Percentiles rank a stretch among this genome's conserved stretches.
Conservation (phyloP, 2,888 invertebrate species). For the Sympetrum striolatum region DNA sequence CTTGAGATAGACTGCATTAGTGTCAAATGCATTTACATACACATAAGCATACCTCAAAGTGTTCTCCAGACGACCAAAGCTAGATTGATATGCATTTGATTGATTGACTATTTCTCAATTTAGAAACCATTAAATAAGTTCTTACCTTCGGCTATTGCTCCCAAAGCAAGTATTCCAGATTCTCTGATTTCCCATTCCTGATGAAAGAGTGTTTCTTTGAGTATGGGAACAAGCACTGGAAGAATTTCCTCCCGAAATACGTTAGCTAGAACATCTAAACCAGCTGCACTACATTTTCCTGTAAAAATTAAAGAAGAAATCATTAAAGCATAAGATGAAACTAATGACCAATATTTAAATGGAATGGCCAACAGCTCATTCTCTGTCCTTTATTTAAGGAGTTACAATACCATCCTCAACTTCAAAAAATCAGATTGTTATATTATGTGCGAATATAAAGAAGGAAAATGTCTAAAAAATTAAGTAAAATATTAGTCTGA, state of each 20-base stretch:
- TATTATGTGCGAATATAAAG: too few species aligned
- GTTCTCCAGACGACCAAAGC: too few species aligned
- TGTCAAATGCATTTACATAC: not conserved
- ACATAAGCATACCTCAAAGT: not conserved
- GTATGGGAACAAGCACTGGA: conserved; percentile 91
- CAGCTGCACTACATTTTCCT: conserved; percentile 98
- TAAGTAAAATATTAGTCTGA: too few species aligned
- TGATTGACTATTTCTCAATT: too few species aligned
- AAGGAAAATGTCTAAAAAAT: too few species aligned
- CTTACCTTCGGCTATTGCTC: conserved; percentile 78
- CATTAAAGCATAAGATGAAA: not conserved
- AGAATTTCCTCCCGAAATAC: conserved; percentile 95
- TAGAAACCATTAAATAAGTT: not conserved
- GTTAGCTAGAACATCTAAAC: conserved; percentile 94
- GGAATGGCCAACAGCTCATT: too few species aligned
- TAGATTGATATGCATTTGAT: too few species aligned
- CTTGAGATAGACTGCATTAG: too few species aligned
- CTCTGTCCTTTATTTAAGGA: too few species aligned
- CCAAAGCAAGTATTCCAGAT: conserved; percentile 89
- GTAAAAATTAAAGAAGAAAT: conserved; percentile 24
- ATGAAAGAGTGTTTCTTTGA: conserved; percentile 96
- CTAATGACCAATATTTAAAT: not conserved
- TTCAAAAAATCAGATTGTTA: too few species aligned
- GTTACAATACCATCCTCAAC: too few species aligned
- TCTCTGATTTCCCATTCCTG: conserved; percentile 97